Evolutionary conservation across 2,888 invertebrate genomes (phyloP).

Genomic region (Drosophila quasianomalipes): DNA sequence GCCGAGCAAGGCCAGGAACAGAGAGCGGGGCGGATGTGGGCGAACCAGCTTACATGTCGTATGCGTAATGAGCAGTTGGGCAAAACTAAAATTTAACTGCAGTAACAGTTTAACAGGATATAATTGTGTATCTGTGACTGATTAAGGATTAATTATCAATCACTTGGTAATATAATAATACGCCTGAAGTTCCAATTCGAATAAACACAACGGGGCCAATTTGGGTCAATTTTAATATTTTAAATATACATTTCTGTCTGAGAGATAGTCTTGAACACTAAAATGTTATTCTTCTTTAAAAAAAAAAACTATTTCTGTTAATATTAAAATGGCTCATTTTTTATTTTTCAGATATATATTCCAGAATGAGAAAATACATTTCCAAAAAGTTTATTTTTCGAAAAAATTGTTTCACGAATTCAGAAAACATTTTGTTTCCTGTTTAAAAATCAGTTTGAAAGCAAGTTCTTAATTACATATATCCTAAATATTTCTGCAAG

Average conservation of each 20-base stretch:
- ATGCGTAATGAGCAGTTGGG: conserved; percentile 35
- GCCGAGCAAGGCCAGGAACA: no score
- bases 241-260: not conserved
- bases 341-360: not conserved
- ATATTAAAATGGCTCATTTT: not conserved
- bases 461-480: not conserved
- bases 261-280: no score
- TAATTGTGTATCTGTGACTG: not conserved
- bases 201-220: not conserved
- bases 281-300: no score
- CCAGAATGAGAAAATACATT: not conserved
- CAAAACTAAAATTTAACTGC: not conserved
- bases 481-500: not conserved
- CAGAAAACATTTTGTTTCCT: not conserved
- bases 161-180: not conserved
- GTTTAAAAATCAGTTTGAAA: not conserved
- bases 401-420: not conserved
- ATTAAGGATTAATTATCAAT: not conserved
- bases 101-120: not conserved
- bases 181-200: not conserved
- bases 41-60: conserved; percentile 19
- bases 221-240: not conserved
- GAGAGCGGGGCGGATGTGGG: no score
- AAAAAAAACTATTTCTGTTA: no score
- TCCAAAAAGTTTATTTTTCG: not conserved